Percentiles rank a stretch among this genome's conserved stretches.
Conservation (phyloP, 2,113 vertebrate species). For the Cyanoderma ruficeps region DNA sequence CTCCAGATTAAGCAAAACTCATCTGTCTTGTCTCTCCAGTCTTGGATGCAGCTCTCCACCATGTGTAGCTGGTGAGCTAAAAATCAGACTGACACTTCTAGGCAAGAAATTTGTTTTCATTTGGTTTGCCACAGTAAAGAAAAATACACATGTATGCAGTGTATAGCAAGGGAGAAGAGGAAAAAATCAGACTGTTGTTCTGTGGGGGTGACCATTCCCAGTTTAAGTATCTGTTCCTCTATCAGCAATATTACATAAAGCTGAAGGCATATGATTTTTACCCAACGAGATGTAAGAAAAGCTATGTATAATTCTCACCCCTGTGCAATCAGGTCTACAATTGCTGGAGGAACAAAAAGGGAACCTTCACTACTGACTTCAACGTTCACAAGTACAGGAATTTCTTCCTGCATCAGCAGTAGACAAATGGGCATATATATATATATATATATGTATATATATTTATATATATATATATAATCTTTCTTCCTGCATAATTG, state of each 20-base stretch:
- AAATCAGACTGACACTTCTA: background rate
- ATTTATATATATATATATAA: no score
- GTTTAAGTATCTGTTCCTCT: background rate
- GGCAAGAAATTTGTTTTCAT: background rate
- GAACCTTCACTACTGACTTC: background rate
- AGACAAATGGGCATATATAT: background rate
- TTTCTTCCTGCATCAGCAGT: background rate
- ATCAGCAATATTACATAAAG: background rate
- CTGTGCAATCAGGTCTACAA: background rate
- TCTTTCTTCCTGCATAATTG: background rate
- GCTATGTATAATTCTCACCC: background rate
- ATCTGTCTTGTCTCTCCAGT: background rate
- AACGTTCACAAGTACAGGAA: background rate
- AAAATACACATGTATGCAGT: rapidly evolving
- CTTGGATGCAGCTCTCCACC: background rate
- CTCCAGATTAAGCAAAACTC: background rate
- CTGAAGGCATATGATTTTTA: background rate
- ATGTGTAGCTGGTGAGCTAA: background rate
- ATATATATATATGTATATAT: background rate
- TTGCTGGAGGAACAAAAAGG: background rate
- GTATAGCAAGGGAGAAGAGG: background rate
- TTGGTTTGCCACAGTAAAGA: background rate
- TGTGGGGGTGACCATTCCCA: background rate
- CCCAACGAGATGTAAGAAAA: background rate
- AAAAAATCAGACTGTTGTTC: background rate